Evolutionary conservation across 1,140 invertebrate genomes (phyloP).

Genomic region (Microvelia longipes): DNA sequence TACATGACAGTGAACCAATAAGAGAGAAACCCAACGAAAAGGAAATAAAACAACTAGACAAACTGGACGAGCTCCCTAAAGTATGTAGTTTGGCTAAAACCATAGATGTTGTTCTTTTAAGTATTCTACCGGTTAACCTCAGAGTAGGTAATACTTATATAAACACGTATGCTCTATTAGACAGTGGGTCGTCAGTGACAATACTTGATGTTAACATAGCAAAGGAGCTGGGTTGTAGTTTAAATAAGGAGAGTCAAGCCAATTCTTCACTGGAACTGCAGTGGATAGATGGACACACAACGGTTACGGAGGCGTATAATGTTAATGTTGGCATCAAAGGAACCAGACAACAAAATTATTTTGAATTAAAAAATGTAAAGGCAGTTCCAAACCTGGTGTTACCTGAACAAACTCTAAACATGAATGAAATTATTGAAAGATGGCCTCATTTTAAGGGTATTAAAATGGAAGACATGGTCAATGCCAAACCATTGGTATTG

Average conservation of each 20-base stretch:
- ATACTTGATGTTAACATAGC: neutral
- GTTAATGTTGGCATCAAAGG: no score
- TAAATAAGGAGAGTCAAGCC: neutral
- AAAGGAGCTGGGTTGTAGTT: neutral
- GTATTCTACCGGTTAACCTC: neutral
- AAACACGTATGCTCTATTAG: neutral
- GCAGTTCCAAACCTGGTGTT: no score
- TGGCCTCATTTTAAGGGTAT: no score
- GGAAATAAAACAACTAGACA: neutral
- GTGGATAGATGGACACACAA: neutral
- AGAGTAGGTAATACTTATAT: neutral
- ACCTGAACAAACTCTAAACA: no score
- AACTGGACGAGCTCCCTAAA: neutral
- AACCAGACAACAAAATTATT: no score
- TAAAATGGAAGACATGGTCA: no score
- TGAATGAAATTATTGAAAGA: no score
- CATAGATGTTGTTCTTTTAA: neutral
- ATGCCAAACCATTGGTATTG: no score
- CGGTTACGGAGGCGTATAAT: no score
- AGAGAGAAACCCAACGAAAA: no score
- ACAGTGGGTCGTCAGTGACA: neutral
- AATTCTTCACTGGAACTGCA: neutral
- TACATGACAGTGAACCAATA: neutral
- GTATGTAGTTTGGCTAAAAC: neutral
- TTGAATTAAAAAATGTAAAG: no score